Conservation (phyloP, 2,797 vertebrate species). For the Tenualosa thibaudeaui region DNA sequence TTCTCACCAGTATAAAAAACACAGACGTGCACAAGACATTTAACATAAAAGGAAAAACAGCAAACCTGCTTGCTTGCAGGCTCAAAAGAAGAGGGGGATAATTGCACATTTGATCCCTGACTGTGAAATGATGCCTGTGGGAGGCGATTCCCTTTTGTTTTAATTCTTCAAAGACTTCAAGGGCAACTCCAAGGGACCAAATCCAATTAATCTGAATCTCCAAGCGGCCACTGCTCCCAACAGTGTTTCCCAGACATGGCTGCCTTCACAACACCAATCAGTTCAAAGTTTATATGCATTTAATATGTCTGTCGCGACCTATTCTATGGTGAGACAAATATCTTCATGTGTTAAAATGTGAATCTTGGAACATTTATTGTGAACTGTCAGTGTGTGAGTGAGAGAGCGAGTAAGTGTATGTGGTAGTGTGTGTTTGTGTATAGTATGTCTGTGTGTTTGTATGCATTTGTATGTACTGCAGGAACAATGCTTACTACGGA, state of each 20-base stretch:
- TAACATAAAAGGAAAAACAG: background rate
- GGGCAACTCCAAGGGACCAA: background rate
- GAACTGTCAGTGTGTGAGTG: conserved; percentile 22
- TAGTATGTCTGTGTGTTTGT: background rate
- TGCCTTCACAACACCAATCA: conserved; percentile 29
- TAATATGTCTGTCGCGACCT: conserved; percentile 38
- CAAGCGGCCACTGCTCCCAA: background rate
- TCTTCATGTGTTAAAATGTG: conserved; percentile 5
- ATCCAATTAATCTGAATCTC: conserved; percentile 1
- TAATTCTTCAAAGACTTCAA: conserved; percentile 1
- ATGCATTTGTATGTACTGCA: conserved; percentile 25
- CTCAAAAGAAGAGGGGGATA: background rate
- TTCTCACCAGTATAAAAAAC: conserved; percentile 11
- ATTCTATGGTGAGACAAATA: conserved; percentile 22
- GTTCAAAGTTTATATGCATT: conserved; percentile 40
- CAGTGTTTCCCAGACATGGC: conserved; percentile 7
- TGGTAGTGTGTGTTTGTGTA: conserved; percentile 9
- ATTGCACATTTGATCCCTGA: conserved; percentile 27
- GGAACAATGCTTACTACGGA: background rate
- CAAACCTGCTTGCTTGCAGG: conserved; percentile 9
- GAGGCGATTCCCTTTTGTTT: conserved; percentile 3
- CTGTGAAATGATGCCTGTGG: background rate
- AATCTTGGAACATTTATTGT: background rate
- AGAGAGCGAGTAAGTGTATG: conserved; percentile 16
- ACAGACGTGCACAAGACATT: background rate